A percentile compares a stretch with the other conserved stretches of the same genome.
phyloP scores from a whole-genome alignment of 2,113 vertebrate species.

The Microcebus griseorufus region DNA sequence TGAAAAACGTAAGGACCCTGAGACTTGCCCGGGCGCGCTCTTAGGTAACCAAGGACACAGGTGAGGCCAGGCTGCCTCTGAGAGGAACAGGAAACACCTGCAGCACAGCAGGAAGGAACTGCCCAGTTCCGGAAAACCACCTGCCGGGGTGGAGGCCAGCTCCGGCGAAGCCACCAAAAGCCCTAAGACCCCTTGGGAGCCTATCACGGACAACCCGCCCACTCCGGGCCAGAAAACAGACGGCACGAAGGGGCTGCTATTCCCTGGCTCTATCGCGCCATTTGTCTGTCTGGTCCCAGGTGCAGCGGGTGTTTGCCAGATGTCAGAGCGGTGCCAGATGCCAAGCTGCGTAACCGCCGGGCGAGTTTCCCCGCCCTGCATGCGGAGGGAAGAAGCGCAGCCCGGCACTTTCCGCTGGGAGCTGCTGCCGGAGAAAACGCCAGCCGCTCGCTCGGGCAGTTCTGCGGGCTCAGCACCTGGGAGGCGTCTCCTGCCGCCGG shows the following conservation, averaged over 20 bases:
- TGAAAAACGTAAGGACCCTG: too few relatives aligned
- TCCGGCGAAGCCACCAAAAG: background rate
- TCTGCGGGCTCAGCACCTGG: background rate
- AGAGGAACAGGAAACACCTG: accelerated
- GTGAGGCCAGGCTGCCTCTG: background rate
- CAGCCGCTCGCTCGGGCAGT: accelerated
- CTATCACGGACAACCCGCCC: background rate
- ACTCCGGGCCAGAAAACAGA: background rate
- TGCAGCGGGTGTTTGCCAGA: background rate
- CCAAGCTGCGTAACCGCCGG: background rate
- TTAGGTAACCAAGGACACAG: too few relatives aligned
- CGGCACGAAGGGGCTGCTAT: background rate
- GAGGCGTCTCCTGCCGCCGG: accelerated
- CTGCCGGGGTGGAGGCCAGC: background rate
- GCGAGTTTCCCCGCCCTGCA: background rate
- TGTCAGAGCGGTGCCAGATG: background rate
- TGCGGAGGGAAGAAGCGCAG: background rate
- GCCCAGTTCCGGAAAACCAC: background rate
- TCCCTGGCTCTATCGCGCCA: background rate
- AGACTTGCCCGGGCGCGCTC: accelerated
- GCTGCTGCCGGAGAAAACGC: background rate
- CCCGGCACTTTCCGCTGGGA: background rate
- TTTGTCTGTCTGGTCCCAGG: background rate
- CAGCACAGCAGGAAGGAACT: background rate
- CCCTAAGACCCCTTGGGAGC: background rate